Evolutionary conservation across 2,113 vertebrate genomes (phyloP).

Genomic region (Colius striatus): DNA sequence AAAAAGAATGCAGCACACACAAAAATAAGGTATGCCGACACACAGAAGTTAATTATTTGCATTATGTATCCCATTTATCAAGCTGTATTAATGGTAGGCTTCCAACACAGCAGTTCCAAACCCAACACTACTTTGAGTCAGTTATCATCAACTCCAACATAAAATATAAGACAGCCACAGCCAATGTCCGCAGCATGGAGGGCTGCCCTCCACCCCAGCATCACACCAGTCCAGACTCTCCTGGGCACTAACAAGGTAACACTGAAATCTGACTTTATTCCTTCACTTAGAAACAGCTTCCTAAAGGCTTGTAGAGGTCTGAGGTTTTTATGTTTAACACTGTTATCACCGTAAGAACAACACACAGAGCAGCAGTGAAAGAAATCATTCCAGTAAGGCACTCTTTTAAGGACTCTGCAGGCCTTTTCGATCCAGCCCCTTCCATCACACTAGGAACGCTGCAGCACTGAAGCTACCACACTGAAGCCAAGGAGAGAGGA

Average conservation of each 20-base stretch:
- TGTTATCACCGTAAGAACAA: neutral
- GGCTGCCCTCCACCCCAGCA: neutral
- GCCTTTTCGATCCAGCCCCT: slow-evolving; percentile 34
- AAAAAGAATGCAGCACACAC: neutral
- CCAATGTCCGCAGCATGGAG: rapidly evolving
- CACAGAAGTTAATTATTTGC: neutral
- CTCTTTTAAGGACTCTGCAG: neutral
- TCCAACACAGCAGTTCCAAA: neutral
- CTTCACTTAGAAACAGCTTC: neutral
- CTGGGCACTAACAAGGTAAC: neutral
- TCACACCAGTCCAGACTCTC: neutral
- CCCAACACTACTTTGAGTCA: neutral
- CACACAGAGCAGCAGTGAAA: neutral
- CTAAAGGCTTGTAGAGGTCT: neutral
- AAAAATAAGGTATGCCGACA: neutral
- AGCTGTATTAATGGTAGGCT: neutral
- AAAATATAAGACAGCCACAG: neutral
- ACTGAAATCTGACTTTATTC: neutral
- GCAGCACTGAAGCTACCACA: neutral
- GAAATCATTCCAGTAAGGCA: neutral
- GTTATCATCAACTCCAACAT: neutral
- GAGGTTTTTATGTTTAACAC: neutral
- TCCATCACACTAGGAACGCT: neutral
- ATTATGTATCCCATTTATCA: neutral
- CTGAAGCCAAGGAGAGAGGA: neutral